Percentiles rank a stretch among this genome's conserved stretches.
Conservation (phyloP, 2,888 invertebrate species). For the Escarpia spicata region DNA sequence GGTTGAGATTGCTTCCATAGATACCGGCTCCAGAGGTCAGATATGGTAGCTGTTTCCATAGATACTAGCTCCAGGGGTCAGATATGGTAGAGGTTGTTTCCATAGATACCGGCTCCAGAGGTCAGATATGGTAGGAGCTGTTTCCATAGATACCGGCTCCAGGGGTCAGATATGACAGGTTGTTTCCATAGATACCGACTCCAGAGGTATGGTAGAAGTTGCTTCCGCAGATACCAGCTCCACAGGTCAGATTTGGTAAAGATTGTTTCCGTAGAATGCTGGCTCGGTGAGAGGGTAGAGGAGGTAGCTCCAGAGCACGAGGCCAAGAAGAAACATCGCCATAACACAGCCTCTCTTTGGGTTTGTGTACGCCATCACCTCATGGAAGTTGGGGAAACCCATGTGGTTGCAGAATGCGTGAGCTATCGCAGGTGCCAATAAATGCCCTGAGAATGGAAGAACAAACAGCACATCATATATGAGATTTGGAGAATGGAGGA, state of each 20-base stretch:
- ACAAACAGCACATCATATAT: not conserved
- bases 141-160: slow-evolving; percentile 72
- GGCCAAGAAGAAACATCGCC: slow-evolving; percentile 78
- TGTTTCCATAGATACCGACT: not conserved
- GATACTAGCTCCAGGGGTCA: slow-evolving; percentile 75
- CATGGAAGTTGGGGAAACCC: slow-evolving; percentile 90
- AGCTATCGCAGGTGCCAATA: slow-evolving; percentile 85
- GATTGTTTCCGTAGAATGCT: slow-evolving; percentile 66
- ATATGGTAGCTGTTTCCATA: slow-evolving; percentile 67
- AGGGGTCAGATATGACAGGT: slow-evolving; percentile 75
- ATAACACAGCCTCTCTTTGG: slow-evolving; percentile 73
- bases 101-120: not conserved
- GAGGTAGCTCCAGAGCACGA: slow-evolving; percentile 80
- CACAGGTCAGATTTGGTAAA: slow-evolving; percentile 51
- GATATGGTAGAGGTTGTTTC: slow-evolving; percentile 70
- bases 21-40: not conserved
- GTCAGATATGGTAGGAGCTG: slow-evolving; percentile 56
- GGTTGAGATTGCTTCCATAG: not conserved
- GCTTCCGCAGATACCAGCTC: not conserved
- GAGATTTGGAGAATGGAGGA: not conserved
- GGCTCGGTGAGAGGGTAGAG: slow-evolving; percentile 83
- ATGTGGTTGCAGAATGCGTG: slow-evolving; percentile 97
- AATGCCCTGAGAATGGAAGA: slow-evolving; percentile 70
- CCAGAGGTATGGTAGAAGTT: not conserved
- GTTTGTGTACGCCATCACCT: slow-evolving; percentile 72